phyloP scores from a whole-genome alignment of 2,113 vertebrate species.

The Tautogolabrus adspersus region DNA sequence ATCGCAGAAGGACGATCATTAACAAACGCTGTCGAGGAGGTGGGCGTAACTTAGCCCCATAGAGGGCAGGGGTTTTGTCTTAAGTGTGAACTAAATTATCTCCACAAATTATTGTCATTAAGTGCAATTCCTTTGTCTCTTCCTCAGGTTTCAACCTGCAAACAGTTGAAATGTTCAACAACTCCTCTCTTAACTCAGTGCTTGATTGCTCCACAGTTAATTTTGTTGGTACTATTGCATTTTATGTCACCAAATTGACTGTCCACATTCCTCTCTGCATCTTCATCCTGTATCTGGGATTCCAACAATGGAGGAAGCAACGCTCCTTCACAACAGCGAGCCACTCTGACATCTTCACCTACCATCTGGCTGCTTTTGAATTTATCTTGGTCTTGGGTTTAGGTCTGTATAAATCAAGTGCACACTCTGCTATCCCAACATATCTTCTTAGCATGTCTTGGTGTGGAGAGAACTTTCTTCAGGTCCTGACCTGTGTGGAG shows the following conservation, averaged over 20 bases:
- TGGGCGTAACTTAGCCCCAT: not conserved
- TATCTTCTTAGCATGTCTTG: not conserved
- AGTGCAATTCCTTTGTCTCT: not conserved
- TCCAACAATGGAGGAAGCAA: not conserved
- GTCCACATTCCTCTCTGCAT: not conserved
- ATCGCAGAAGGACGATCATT: no score
- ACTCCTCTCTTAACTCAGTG: not conserved
- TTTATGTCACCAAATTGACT: not conserved
- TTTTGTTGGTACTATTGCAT: accelerated
- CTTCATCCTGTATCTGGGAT: not conserved
- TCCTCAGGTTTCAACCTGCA: not conserved
- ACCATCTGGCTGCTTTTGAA: not conserved
- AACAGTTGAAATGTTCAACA: not conserved
- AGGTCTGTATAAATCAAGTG: no score
- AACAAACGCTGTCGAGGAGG: not conserved
- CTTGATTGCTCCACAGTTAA: not conserved
- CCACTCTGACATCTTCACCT: not conserved
- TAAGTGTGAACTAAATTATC: no score
- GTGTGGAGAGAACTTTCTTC: not conserved
- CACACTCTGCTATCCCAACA: no score
- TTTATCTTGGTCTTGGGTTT: not conserved
- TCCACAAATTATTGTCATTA: no score
- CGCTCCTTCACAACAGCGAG: not conserved
- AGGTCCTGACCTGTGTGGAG: constrained; percentile 14
- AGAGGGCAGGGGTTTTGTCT: no score